These are phyloP conservation scores for Typhlomys cinereus DNA, from an alignment of 2,113 vertebrate species.

Conservation along the genomic window DNA sequence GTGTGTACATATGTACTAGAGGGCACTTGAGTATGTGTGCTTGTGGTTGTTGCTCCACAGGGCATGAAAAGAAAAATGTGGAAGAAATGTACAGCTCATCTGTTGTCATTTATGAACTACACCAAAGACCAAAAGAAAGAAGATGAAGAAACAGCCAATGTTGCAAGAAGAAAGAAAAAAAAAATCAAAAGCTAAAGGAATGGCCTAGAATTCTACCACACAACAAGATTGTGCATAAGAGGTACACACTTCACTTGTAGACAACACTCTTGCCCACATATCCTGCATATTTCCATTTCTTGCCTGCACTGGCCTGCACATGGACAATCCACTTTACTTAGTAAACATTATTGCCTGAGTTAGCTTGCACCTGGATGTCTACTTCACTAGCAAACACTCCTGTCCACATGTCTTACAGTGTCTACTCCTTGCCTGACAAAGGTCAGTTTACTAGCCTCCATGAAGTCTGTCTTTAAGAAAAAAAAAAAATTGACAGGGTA, in stretches of 20 bases:
- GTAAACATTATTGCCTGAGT: no score
- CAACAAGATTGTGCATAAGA: no score
- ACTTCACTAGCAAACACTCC: no score
- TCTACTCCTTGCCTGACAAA: not conserved
- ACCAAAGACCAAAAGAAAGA: not conserved
- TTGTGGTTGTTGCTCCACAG: not conserved
- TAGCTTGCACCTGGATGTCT: no score
- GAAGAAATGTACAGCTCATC: not conserved
- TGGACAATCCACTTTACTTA: no score
- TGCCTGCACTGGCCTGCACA: no score
- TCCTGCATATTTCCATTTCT: not conserved
- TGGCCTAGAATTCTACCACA: no score
- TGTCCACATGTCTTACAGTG: not conserved
- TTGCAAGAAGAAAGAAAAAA: no score
- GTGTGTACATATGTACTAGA: no score
- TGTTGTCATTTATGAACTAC: not conserved
- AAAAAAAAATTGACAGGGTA: no score
- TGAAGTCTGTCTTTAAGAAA: no score
- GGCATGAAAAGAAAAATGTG: conserved; percentile 22
- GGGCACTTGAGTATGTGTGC: no score
- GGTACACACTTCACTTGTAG: not conserved
- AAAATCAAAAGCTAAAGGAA: not conserved
- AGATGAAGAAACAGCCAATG: not conserved
- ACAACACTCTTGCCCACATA: not conserved
- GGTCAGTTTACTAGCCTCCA: conserved; percentile 5